Evolutionary conservation across 2,888 invertebrate species (phyloP).

Genomic region (Fragum whitleyi): DNA sequence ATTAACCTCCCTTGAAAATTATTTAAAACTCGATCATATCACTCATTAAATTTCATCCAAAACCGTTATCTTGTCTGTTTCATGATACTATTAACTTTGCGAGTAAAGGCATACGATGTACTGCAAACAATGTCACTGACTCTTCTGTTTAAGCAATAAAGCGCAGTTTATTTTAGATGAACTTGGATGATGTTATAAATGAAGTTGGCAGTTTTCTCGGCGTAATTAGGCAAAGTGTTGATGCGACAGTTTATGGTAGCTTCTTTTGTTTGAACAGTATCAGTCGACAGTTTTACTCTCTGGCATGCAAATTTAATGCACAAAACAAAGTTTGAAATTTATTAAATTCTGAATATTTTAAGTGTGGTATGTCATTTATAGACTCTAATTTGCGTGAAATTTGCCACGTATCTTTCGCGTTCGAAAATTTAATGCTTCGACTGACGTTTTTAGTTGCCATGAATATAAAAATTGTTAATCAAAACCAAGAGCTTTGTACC

Average conservation of each 20-base stretch:
- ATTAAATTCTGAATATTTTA: constrained; percentile 14
- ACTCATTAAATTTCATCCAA: too few relatives aligned
- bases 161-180: too few relatives aligned
- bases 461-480: constrained; percentile 17
- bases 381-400: constrained; percentile 1
- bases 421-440: constrained; percentile 8
- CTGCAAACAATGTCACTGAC: too few relatives aligned
- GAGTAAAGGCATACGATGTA: too few relatives aligned
- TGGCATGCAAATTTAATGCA: constrained; percentile 22
- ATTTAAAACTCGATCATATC: too few relatives aligned
- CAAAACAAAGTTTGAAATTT: constrained; percentile 17
- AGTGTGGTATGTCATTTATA: constrained; percentile 20
- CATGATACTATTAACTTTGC: too few relatives aligned
- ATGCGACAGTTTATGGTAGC: background rate
- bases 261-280: background rate
- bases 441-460: constrained; percentile 12
- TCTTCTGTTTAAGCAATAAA: too few relatives aligned
- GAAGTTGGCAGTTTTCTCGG: too few relatives aligned
- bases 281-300: background rate
- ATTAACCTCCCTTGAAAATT: too few relatives aligned
- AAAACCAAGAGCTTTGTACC: background rate
- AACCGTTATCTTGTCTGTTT: too few relatives aligned
- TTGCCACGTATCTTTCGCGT: background rate
- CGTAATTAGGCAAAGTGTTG: background rate
- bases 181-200: too few relatives aligned